phyloP scores from a whole-genome alignment of 1,140 invertebrate species.

The Zaprionus nigranus region DNA sequence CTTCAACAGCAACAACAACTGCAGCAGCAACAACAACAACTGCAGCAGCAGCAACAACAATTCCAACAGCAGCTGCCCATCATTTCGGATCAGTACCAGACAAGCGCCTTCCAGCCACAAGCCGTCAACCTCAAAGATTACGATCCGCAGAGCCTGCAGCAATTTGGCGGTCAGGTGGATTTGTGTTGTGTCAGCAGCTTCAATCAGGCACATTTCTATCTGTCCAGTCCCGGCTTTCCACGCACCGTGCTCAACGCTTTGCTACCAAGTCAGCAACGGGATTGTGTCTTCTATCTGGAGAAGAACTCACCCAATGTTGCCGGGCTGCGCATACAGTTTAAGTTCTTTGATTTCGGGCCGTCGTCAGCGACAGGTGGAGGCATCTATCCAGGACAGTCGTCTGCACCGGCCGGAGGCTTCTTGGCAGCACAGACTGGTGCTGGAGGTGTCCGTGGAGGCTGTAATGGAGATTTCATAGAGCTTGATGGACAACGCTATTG shows the following conservation, averaged over 20 bases:
- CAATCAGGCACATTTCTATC: constrained; percentile 84
- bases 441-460: constrained; percentile 64
- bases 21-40: constrained; percentile 29
- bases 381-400: constrained; percentile 25
- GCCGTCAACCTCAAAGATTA: constrained; percentile 64
- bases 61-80: constrained; percentile 42
- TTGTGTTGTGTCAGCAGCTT: constrained; percentile 85
- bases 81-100: constrained; percentile 65
- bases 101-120: constrained; percentile 56
- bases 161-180: constrained; percentile 58
- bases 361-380: constrained; percentile 3
- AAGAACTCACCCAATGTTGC: constrained; percentile 85
- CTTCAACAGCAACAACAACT: constrained; percentile 24
- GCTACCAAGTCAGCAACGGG: constrained; percentile 70
- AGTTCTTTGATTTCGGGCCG: constrained; percentile 86
- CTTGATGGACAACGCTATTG: constrained; percentile 86
- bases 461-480: constrained; percentile 85
- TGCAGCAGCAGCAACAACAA: constrained; percentile 26
- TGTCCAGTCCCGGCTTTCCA: constrained; percentile 87
- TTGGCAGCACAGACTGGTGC: neutral
- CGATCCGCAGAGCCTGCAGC: constrained; percentile 59
- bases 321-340: constrained; percentile 85
- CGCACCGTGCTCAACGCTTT: constrained; percentile 72
- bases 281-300: constrained; percentile 85
- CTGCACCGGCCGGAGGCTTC: constrained; percentile 9